These are phyloP conservation scores for Gasterosteus nipponicus DNA, from an alignment of 2,113 vertebrate species.

Conservation along the genomic window DNA sequence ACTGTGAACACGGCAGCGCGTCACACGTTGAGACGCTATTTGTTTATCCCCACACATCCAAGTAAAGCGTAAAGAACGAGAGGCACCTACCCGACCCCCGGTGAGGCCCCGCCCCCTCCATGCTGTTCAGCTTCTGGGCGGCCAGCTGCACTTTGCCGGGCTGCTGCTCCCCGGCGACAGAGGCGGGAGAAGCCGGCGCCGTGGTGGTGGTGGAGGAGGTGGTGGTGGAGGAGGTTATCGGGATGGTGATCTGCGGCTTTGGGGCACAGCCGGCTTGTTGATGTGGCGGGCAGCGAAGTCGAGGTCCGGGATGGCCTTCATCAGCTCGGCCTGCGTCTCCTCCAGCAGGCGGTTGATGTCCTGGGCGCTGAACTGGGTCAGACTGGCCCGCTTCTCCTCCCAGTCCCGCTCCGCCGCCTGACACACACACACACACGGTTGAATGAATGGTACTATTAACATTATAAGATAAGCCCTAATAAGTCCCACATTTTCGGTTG, in stretches of 20 bases:
- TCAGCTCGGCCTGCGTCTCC: conserved; percentile 95
- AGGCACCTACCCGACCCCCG: conserved; percentile 87
- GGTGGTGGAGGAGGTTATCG: conserved; percentile 77
- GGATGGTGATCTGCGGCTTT: conserved; percentile 79
- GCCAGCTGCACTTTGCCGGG: conserved; percentile 85
- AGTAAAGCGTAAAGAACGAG: background rate
- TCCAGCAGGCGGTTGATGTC: conserved; percentile 97
- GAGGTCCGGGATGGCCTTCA: conserved; percentile 98
- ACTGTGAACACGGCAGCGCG: conserved; percentile 70
- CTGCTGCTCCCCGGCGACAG: conserved; percentile 86
- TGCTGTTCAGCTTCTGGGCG: conserved; percentile 85
- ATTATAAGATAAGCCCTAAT: too few species aligned
- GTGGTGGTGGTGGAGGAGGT: conserved; percentile 59
- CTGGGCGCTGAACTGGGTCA: conserved; percentile 96
- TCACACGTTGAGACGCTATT: background rate
- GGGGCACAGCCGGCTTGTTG: conserved; percentile 78
- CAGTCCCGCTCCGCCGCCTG: conserved; percentile 96
- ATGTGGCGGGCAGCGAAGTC: conserved; percentile 94
- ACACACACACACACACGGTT: conserved; percentile 29
- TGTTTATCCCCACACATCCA: background rate
- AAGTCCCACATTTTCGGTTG: too few species aligned
- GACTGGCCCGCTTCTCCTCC: conserved; percentile 95
- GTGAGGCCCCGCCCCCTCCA: conserved; percentile 84
- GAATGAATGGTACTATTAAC: background rate
- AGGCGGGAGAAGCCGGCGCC: conserved; percentile 75